phyloP scores from a whole-genome alignment of 2,797 vertebrate genomes.

The Sebastes nivosus region DNA sequence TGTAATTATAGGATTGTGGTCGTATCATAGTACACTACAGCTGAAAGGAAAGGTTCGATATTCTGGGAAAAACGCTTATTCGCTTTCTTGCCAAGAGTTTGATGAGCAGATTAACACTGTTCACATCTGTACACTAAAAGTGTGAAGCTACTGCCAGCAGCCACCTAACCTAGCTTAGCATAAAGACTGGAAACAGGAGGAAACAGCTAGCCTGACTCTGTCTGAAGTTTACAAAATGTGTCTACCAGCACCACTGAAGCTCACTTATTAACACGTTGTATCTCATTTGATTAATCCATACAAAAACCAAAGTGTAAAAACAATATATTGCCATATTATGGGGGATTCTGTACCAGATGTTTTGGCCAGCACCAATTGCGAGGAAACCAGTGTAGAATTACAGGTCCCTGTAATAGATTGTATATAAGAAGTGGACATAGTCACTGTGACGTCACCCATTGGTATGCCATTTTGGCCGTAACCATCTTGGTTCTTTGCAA shows the following conservation, averaged over 20 bases:
- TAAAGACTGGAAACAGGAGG: neutral
- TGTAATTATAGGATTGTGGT: neutral
- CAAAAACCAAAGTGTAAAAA: too few species aligned
- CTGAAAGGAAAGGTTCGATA: neutral
- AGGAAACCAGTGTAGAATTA: neutral
- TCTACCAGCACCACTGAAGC: too few species aligned
- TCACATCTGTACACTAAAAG: neutral
- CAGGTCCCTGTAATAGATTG: too few species aligned
- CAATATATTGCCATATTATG: too few species aligned
- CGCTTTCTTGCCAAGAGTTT: neutral
- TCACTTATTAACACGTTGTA: too few species aligned
- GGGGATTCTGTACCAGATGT: too few species aligned
- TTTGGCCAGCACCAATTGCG: neutral
- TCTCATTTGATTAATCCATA: too few species aligned
- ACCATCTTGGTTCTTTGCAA: too few species aligned
- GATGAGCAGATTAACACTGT: neutral
- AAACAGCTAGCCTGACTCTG: too few species aligned
- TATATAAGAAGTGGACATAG: too few species aligned
- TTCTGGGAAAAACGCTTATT: neutral
- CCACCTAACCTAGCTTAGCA: neutral
- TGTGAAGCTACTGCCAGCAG: neutral
- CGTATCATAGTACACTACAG: neutral
- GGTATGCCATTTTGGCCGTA: too few species aligned
- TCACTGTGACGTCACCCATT: too few species aligned
- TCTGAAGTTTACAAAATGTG: accelerated